Percentiles rank a stretch among this genome's conserved stretches.
Evolutionary conservation across 2,888 invertebrate species (phyloP).

Genomic region (Callimorpha dominula): DNA sequence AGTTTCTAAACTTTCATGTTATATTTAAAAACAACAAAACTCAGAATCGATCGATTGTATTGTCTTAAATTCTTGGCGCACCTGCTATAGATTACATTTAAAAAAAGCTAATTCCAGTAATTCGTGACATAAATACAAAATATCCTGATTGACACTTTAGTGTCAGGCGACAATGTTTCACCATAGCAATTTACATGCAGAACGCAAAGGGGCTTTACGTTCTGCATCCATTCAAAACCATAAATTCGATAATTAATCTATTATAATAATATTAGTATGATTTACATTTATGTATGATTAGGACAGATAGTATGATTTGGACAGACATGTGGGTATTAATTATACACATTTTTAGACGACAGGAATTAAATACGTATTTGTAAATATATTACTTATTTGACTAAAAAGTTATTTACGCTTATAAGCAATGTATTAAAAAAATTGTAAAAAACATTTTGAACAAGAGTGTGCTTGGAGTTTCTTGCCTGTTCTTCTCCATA

Average conservation of each 20-base stretch:
- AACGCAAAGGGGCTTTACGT: background rate
- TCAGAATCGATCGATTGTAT: conserved; percentile 27
- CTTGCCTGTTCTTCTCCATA: no score
- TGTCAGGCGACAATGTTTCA: conserved; percentile 24
- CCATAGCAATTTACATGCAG: background rate
- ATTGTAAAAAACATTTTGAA: no score
- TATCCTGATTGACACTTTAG: background rate
- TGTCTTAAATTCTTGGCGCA: conserved; percentile 48
- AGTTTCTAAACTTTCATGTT: background rate
- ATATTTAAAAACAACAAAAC: background rate
- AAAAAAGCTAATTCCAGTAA: conserved; percentile 45
- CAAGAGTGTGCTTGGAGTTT: no score
- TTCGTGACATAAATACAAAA: conserved; percentile 48
- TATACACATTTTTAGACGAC: no score
- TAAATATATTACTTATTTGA: background rate
- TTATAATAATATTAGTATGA: background rate
- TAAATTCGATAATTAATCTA: background rate
- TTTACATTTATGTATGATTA: no score
- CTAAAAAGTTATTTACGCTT: background rate
- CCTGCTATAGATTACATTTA: conserved; percentile 45
- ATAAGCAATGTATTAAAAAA: no score
- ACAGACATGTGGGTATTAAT: no score
- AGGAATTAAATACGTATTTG: background rate
- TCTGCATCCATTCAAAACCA: background rate
- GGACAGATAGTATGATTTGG: no score